Percentiles rank a stretch among this genome's conserved stretches.
Evolutionary conservation across 2,113 vertebrate genomes (phyloP).

Genomic region (Xyliphius kryptos): DNA sequence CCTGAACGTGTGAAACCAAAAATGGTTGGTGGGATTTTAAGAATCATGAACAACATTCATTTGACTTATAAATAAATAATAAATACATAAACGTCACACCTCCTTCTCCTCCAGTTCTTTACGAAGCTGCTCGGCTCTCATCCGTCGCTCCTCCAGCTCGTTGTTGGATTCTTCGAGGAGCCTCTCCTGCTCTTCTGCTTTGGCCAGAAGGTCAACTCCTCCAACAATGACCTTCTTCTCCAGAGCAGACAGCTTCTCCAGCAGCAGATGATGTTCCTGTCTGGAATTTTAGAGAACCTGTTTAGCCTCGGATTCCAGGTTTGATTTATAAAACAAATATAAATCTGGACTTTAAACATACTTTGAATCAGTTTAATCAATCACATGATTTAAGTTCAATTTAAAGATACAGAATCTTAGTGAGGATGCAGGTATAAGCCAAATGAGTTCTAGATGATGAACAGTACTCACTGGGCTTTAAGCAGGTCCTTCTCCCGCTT

Average conservation of each 20-base stretch:
- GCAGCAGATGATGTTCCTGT: constrained; percentile 88
- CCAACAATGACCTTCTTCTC: constrained; percentile 98
- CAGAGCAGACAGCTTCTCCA: constrained; percentile 86
- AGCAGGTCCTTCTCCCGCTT: constrained; percentile 94
- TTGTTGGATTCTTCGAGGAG: constrained; percentile 96
- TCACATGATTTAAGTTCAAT: no score
- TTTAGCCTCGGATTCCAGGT: neutral
- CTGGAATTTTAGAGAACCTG: constrained; percentile 56
- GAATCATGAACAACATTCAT: no score
- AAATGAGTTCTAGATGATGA: no score
- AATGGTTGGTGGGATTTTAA: no score
- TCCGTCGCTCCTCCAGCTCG: constrained; percentile 88
- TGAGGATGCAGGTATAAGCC: no score
- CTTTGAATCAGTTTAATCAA: neutral
- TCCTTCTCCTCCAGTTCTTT: constrained; percentile 95
- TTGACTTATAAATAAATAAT: neutral
- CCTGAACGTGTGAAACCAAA: no score
- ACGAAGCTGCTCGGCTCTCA: constrained; percentile 88
- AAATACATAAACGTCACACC: constrained; percentile 51
- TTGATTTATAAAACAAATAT: neutral
- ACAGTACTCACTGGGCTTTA: constrained; percentile 83
- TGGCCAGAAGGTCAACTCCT: constrained; percentile 93
- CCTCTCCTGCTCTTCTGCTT: constrained; percentile 96
- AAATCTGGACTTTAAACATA: neutral
- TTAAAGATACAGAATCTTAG: no score